Evolutionary conservation across 1,140 invertebrate species (phyloP), one percentile per base, ranked within the genome.

Genomic region (Drosophila mojavensis): DNA sequence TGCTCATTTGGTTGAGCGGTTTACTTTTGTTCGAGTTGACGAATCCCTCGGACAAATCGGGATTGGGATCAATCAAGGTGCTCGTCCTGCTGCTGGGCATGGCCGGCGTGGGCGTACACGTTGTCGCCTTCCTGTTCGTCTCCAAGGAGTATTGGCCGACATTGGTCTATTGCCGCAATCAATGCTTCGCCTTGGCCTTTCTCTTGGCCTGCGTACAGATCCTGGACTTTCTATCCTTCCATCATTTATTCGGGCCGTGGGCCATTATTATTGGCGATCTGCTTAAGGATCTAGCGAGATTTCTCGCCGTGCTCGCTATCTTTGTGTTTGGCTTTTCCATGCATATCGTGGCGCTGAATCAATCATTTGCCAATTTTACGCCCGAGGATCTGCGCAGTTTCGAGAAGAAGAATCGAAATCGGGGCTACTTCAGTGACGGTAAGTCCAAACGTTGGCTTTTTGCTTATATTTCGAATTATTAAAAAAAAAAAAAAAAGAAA

Each of bases 271-370:
- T 97, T 78, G 97, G 96, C 10, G 96, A 97, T 92, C 93, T 97
- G 48, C 96, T 97, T 94, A 97, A 97, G 93, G 96, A 99, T 93
- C 94, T 99, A 75, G 97, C 97, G 5, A 94, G 98, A 75, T 99
- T 99, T 93, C 94, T 99, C 62, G 98, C 98, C 24, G 98, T 99
- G 7, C 93, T 99, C 83, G 96, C 97, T 13, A 99, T 99, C 92
- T 99, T 99, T 93, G 97, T 99, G 73, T 97, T 98, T 91, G 99
- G 99, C 51, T 99, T 99, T 92, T 99, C 98, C 0, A 97, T 99
- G 95, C 97, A 99, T 85, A 97, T 99, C 51, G 97, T 98, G 11
- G 98, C 98, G 1, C 93, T 99, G 33, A 99, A 99, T 94, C 98
- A 99, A 91, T 97, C 98, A 0, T 97, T 98, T 92, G 93, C 95